Base-by-base conservation (phyloP, 2,113 vertebrate species). In the Gymnogyps californianus region DNA sequence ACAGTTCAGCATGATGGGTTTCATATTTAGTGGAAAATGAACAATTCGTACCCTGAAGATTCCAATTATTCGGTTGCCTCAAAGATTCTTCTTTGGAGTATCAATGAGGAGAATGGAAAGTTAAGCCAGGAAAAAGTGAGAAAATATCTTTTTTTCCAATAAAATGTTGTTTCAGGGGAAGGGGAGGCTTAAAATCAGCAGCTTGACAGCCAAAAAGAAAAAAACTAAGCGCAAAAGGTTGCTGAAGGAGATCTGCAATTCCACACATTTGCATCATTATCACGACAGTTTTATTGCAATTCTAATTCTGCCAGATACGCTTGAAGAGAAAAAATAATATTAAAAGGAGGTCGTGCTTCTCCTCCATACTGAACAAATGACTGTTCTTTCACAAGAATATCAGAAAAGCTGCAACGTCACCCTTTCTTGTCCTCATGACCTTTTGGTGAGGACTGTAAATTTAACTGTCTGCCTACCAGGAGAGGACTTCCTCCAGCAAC, bases 1-100 rank as follows among this genome's bases (percentile, higher is more conserved):
- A 96, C 88, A 80, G 90, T 95, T 90, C 87, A 93, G 95, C 95
- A 96, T 92, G 97, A 96, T 93, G 96, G 92, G 91, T 98, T 99
- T 98, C 98, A 98, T 98, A 98, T 98, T 98, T 91, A 98, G 97
- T 98, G 98, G 95, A 88, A 94, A 96, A 97, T 97, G 96, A 98
- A 98, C 98, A 98, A 98, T 98, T 90, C 20, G 4, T 83, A 95
- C 93, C 92, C 94, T 90, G 92, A 98, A 97, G 95, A 96, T 97
- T 96, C 84, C 92, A 97, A 97, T 97, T 97, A 93, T 89, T 79
- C 1, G 0, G 67, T 78, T 92, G 64, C 55, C 70, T 97, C 90
- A 95, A 76, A 96, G 76, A 85, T 72, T 93, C 28, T 4, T 81
- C 71, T 85, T 91, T 55, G 40, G 88, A 88, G 92, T 87, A 91